Evolutionary conservation across 2,113 vertebrate species (phyloP), one percentile per base, ranked within the genome.

Genomic region (Cyprinodon tularosa): DNA sequence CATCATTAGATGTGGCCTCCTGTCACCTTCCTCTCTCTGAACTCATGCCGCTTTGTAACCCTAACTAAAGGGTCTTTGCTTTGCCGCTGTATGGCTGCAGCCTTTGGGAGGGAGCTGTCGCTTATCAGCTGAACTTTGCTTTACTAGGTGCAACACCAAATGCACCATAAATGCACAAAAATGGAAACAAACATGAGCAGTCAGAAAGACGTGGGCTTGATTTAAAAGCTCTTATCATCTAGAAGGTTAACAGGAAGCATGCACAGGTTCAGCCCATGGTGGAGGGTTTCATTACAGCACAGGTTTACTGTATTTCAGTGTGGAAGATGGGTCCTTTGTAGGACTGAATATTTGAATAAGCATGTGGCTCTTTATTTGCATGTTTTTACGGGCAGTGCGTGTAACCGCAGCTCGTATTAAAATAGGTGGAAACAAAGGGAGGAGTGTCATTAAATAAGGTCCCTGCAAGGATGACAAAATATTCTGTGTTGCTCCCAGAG

Each of bases 101-200:
- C 22, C 20, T 66, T 10, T 68, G 4, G 12, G 17, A 29, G 17
- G 17, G 4, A 3, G 5, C 22, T 0, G 4, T 20, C 3, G 12
- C 82, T 82, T 74, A 88, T 90, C 82, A 74, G 62, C 40, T 88
- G 77, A 66, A 77, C 79, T 86, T 87, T 84, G 78, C 36, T 80
- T 81, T 66, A 15, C 8, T 53, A 47, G 63, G 74, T 48, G 62
- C 37, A 62, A 68, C 67, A 38, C 17, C 47, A 63, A 39, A 65
- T 15, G 57, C 65, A 72, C 59, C 62, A 59, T 39, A 17, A 12
- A 22, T 37, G 8, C 22, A 15, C 65, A 50, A 4, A n/a, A 20
- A 66, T 15, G 22, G 2, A 10, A 42, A 9, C 39, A 44, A 15
- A 62, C 37, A 4, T 37, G 22, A 48, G 74, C 4, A 47, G 66